These are phyloP conservation scores for Eulemur rubriventer DNA, from an alignment of 2,797 vertebrate genomes.

Conservation along the genomic window DNA sequence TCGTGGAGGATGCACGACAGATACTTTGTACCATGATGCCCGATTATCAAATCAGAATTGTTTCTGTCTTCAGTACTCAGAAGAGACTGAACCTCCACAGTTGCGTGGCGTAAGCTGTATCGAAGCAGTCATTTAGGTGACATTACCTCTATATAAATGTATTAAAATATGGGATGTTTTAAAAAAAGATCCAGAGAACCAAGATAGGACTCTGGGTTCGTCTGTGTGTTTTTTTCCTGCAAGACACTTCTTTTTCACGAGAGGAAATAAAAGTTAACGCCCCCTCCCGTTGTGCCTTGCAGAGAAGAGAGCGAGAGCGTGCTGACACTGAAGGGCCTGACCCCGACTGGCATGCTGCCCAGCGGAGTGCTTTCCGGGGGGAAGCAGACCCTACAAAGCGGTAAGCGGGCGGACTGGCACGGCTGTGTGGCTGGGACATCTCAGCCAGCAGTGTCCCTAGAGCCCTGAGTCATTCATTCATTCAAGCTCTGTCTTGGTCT, in stretches of 20 bases:
- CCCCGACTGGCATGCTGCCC: conserved; percentile 98
- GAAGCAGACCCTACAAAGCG: conserved; percentile 98
- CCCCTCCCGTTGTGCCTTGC: not conserved
- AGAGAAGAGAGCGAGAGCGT: conserved; percentile 99
- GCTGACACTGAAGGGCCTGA: conserved; percentile 97
- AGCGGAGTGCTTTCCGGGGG: conserved; percentile 98
- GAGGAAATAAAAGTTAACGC: not conserved
- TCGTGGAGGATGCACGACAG: not conserved
- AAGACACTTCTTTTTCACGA: not conserved
- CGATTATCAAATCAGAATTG: not conserved
- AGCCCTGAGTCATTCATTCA: not conserved
- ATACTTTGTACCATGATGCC: not conserved
- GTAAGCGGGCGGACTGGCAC: conserved; percentile 86
- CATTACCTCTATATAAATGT: not conserved
- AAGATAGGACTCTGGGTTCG: not conserved
- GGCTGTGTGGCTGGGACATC: not conserved
- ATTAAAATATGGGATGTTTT: not conserved
- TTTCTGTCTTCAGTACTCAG: not conserved
- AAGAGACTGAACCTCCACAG: not conserved
- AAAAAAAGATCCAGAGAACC: not conserved
- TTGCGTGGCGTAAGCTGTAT: not conserved
- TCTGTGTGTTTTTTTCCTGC: not conserved
- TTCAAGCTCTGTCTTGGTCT: not conserved
- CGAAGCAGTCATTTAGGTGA: not conserved
- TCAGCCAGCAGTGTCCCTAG: not conserved